A percentile compares a stretch with the other conserved stretches of the same genome.
phyloP scores from a whole-genome alignment of 1,140 invertebrate species.

The Drosophila sucinea region DNA sequence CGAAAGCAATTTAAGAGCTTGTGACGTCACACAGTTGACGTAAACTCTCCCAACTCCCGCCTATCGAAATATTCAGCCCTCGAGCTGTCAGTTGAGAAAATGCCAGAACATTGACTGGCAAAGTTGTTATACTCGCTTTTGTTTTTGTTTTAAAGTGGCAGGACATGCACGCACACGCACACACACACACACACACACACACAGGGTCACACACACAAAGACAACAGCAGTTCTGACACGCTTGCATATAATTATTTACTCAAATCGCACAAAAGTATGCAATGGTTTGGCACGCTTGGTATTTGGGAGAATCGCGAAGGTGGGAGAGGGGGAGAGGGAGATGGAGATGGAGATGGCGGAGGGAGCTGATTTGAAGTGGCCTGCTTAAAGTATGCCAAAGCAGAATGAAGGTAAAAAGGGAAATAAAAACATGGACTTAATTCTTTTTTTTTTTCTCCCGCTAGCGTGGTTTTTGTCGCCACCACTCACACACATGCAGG shows the following conservation, averaged over 20 bases:
- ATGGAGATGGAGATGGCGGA: too few relatives aligned
- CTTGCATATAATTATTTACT: conserved; percentile 69
- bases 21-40: conserved; percentile 8
- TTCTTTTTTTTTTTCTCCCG: conserved; percentile 31
- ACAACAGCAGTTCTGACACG: conserved; percentile 16
- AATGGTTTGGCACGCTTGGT: conserved; percentile 28
- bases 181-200: conserved; percentile 7
- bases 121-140: conserved; percentile 9
- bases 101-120: conserved; percentile 21
- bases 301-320: conserved; percentile 5
- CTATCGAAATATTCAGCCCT: neutral
- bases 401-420: conserved; percentile 2
- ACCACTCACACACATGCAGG: conserved; percentile 8
- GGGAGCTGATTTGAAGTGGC: neutral
- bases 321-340: neutral
- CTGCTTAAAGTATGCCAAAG: neutral
- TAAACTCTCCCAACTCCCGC: neutral
- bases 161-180: conserved; percentile 2
- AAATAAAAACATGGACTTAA: conserved; percentile 38
- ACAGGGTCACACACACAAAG: neutral
- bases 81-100: conserved; percentile 15
- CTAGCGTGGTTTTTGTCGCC: conserved; percentile 39
- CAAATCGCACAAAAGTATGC: conserved; percentile 66
- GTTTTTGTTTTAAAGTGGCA: conserved; percentile 21
- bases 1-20: conserved; percentile 1